Percentiles rank a stretch among this genome's conserved stretches.
These are phyloP conservation scores for Aricia agestis DNA, from an alignment of 1,140 invertebrate genomes.

Conservation along the genomic window DNA sequence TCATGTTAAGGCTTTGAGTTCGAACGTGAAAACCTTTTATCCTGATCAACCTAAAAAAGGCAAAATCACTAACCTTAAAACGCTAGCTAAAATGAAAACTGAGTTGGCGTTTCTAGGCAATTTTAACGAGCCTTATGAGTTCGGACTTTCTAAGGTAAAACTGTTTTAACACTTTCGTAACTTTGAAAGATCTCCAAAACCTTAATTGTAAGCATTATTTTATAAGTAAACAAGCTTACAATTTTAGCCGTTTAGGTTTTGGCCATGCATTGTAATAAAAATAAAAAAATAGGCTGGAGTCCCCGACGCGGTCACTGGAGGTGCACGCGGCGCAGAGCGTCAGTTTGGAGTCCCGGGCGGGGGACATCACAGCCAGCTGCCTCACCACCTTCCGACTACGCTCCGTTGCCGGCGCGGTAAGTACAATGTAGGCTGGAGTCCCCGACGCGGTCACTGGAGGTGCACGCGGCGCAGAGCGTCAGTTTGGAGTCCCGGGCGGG, in stretches of 20 bases:
- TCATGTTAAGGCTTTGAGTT: constrained; percentile 1
- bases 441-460: constrained; percentile 88
- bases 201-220: too few species aligned
- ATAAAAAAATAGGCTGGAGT: constrained; percentile 83
- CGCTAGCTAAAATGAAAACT: background rate
- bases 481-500: constrained; percentile 90
- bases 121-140: background rate
- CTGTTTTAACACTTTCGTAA: too few species aligned
- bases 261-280: too few species aligned
- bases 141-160: too few species aligned
- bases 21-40: background rate
- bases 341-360: constrained; percentile 89
- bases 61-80: background rate
- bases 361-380: constrained; percentile 88
- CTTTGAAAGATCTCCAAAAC: too few species aligned
- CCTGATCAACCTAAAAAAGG: background rate
- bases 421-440: constrained; percentile 94
- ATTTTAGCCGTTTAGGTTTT: too few species aligned
- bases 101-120: background rate
- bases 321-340: constrained; percentile 89
- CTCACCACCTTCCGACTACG: constrained; percentile 88
- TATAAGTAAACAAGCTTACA: too few species aligned
- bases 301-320: constrained; percentile 89
- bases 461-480: constrained; percentile 88
- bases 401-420: constrained; percentile 87